Conservation (phyloP, 2,888 invertebrate species). For the Platerodrilus igneus region DNA sequence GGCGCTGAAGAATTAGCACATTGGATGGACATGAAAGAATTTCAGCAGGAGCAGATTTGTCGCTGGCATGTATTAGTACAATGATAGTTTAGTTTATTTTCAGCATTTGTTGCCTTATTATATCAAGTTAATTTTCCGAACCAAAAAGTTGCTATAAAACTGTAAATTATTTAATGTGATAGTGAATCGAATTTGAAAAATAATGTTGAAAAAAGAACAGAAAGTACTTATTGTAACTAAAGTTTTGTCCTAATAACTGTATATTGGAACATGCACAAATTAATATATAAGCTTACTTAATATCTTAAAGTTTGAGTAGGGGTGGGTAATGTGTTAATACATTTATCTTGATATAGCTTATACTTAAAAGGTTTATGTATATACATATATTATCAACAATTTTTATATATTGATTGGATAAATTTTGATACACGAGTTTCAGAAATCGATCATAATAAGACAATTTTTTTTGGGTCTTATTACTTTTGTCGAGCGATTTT, state of each 20-base stretch:
- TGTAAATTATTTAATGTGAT: conserved; percentile 34
- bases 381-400: conserved; percentile 13
- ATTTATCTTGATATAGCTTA: conserved; percentile 26
- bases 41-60: conserved; percentile 84
- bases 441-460: conserved; percentile 45
- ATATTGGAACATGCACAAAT: conserved; percentile 41
- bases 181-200: conserved; percentile 38
- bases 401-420: conserved; percentile 9
- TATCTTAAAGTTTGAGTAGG: conserved; percentile 30
- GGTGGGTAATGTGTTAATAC: conserved; percentile 32
- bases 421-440: conserved; percentile 18
- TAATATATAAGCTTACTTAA: conserved; percentile 40
- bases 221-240: conserved; percentile 12
- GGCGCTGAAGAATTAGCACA: conserved; percentile 88
- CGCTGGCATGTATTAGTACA: conserved; percentile 90
- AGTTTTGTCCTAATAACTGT: conserved; percentile 24
- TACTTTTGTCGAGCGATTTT: conserved; percentile 47
- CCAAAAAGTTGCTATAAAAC: conserved; percentile 1
- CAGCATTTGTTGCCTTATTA: conserved; percentile 1
- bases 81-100: conserved; percentile 46
- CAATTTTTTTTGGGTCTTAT: conserved; percentile 41
- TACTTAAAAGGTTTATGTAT: conserved; percentile 17
- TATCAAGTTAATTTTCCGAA: not conserved
- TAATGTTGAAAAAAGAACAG: conserved; percentile 21
- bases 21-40: conserved; percentile 90